Evolutionary conservation across 2,888 invertebrate genomes (phyloP).

Genomic region (Heteropelma amictum): DNA sequence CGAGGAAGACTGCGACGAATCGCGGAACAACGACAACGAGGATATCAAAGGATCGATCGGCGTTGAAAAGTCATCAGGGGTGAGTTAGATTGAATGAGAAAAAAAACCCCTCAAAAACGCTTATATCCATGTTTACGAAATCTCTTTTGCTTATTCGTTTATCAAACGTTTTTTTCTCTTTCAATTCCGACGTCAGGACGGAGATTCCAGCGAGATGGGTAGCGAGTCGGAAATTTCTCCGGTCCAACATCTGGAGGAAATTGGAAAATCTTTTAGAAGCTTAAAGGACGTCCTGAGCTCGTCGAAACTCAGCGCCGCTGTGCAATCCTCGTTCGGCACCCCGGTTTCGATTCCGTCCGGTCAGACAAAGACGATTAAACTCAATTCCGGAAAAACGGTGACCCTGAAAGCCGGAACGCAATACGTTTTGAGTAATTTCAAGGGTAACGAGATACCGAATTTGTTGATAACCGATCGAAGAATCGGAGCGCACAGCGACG

Average conservation of each 20-base stretch:
- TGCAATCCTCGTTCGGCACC: constrained; percentile 57
- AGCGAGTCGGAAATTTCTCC: constrained; percentile 45
- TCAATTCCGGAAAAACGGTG: constrained; percentile 67
- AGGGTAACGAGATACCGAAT: constrained; percentile 62
- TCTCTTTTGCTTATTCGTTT: neutral
- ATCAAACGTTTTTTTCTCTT: neutral
- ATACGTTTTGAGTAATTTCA: constrained; percentile 68
- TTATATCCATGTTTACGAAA: too few species aligned
- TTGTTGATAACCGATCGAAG: constrained; percentile 57
- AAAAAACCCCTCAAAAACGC: too few species aligned
- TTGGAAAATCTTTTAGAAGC: constrained; percentile 17
- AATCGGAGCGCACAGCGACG: neutral
- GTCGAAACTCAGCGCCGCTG: constrained; percentile 35
- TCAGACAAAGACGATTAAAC: constrained; percentile 65
- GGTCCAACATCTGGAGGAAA: neutral
- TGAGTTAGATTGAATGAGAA: neutral
- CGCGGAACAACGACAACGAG: constrained; percentile 22
- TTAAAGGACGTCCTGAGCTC: constrained; percentile 23
- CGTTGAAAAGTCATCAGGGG: constrained; percentile 48
- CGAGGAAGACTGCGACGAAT: constrained; percentile 34
- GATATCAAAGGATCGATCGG: constrained; percentile 16
- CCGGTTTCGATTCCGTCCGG: constrained; percentile 63
- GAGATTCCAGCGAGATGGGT: constrained; percentile 43
- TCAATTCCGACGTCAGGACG: constrained; percentile 32
- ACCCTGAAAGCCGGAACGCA: constrained; percentile 68